These are phyloP conservation scores for Andrena bicolor DNA, from an alignment of 2,888 invertebrate genomes.

Conservation along the genomic window DNA sequence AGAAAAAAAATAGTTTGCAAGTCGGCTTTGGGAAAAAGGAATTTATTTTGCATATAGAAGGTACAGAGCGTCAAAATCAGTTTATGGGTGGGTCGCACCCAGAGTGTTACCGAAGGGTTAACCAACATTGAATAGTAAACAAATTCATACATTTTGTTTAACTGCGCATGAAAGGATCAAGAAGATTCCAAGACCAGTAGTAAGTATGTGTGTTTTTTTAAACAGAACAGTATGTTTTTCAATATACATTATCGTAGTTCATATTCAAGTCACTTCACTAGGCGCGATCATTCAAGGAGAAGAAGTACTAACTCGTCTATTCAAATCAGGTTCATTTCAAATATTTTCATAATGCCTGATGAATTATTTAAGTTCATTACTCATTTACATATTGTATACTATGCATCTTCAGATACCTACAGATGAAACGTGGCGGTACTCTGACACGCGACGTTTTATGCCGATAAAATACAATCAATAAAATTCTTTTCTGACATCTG, in stretches of 20 bases:
- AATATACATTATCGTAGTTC: not conserved
- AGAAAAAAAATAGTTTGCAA: too few species aligned
- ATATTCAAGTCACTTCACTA: not conserved
- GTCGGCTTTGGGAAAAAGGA: too few species aligned
- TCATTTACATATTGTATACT: too few species aligned
- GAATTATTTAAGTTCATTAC: not conserved
- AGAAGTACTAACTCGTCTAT: not conserved
- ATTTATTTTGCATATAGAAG: too few species aligned
- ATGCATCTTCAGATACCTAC: not conserved
- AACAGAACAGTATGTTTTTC: not conserved
- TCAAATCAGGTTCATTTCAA: not conserved
- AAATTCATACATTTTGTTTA: not conserved
- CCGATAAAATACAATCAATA: too few species aligned
- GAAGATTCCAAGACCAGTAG: not conserved
- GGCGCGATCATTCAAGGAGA: not conserved
- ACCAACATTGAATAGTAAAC: not conserved
- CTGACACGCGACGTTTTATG: too few species aligned
- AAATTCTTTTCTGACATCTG: too few species aligned
- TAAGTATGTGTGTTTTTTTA: not conserved
- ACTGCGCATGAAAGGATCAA: not conserved
- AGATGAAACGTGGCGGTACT: too few species aligned
- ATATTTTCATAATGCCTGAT: not conserved
- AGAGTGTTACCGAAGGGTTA: too few species aligned
- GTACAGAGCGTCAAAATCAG: too few species aligned
- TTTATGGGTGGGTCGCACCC: too few species aligned